Conservation (phyloP, 2,888 invertebrate species). For the Lasioglossum calceatum region DNA sequence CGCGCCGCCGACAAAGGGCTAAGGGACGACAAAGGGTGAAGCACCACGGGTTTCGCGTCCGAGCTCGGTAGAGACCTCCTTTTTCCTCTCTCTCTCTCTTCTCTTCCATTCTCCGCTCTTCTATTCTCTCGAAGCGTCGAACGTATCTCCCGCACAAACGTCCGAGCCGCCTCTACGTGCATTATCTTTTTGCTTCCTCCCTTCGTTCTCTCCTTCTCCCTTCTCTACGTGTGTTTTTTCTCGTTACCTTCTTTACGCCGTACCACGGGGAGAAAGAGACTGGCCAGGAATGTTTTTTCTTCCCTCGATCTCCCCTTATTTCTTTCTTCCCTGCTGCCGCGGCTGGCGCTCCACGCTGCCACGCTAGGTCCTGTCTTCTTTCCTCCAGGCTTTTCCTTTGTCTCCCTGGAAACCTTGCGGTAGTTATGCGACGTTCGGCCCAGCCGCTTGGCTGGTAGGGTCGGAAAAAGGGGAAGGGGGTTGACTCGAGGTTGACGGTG, state of each 20-base stretch:
- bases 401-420: constrained; percentile 79
- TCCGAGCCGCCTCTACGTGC: constrained; percentile 42
- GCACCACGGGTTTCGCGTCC: constrained; percentile 34
- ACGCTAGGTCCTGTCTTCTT: constrained; percentile 55
- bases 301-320: constrained; percentile 21
- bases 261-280: constrained; percentile 24
- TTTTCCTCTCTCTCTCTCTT: constrained; percentile 9
- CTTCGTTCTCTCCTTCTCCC: constrained; percentile 26
- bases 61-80: constrained; percentile 18
- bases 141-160: constrained; percentile 62
- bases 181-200: constrained; percentile 58
- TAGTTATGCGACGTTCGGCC: constrained; percentile 80
- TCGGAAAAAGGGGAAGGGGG: constrained; percentile 56
- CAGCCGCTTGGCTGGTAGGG: constrained; percentile 61
- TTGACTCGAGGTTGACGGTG: constrained; percentile 48
- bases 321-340: constrained; percentile 7
- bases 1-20: constrained; percentile 33
- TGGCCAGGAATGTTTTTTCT: constrained; percentile 52
- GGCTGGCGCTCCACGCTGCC: constrained; percentile 22
- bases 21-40: constrained; percentile 30
- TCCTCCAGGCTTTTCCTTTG: constrained; percentile 69
- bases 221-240: background rate
- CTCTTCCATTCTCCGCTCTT: constrained; percentile 50
- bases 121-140: constrained; percentile 61
- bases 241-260: constrained; percentile 20